phyloP scores from a whole-genome alignment of 2,113 vertebrate species.

The Serilophus lunatus region DNA sequence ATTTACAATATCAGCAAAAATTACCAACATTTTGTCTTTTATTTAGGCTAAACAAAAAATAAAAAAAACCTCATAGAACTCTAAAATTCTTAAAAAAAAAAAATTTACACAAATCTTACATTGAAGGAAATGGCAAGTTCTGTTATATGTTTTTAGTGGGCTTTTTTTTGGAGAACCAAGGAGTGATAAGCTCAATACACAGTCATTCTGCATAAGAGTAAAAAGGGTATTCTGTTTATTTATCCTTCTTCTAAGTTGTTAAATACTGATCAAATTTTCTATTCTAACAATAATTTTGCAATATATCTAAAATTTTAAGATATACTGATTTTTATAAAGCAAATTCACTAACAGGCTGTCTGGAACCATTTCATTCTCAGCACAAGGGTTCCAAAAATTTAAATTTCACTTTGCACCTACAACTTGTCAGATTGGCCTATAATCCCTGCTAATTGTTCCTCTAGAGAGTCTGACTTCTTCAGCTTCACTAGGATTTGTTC shows the following conservation, averaged over 20 bases:
- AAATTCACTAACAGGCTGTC: neutral
- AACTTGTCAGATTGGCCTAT: neutral
- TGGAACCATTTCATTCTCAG: neutral
- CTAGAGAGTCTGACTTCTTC: neutral
- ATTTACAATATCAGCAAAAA: neutral
- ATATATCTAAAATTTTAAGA: neutral
- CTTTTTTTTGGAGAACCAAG: neutral
- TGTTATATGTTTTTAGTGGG: neutral
- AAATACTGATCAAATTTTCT: neutral
- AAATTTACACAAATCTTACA: neutral
- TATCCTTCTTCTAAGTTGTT: neutral
- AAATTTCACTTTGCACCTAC: neutral
- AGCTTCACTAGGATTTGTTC: neutral
- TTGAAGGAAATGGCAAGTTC: neutral
- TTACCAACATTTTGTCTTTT: neutral
- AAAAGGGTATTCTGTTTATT: neutral
- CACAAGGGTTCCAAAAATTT: neutral
- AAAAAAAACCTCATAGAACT: neutral
- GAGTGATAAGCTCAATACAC: neutral
- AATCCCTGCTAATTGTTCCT: conserved; percentile 30
- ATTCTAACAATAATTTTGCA: neutral
- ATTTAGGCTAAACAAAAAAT: neutral
- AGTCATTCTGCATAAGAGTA: neutral
- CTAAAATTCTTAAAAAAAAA: neutral
- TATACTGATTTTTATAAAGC: neutral